phyloP scores from a whole-genome alignment of 2,888 invertebrate species.

The Brassicogethes aeneus region DNA sequence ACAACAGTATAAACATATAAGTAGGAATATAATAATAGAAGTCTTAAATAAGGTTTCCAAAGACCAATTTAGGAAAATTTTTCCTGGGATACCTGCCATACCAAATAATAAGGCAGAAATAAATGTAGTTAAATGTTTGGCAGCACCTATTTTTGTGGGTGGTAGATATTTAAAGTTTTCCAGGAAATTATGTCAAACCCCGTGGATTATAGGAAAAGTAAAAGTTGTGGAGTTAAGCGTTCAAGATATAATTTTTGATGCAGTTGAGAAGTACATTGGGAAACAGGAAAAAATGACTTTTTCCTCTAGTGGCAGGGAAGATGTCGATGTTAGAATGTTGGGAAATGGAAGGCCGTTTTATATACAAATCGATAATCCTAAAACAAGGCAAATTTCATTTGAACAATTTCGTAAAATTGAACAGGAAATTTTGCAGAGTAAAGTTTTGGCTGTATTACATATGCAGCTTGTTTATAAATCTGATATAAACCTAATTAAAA shows the following conservation, averaged over 20 bases:
- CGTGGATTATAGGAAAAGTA: slow-evolving; percentile 80
- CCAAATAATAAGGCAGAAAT: slow-evolving; percentile 40
- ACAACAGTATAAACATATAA: slow-evolving; percentile 46
- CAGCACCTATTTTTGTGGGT: slow-evolving; percentile 56
- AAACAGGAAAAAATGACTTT: slow-evolving; percentile 48
- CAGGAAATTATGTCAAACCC: slow-evolving; percentile 82
- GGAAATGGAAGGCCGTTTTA: slow-evolving; percentile 91
- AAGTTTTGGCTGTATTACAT: slow-evolving; percentile 51
- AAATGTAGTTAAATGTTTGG: slow-evolving; percentile 46
- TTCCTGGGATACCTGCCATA: slow-evolving; percentile 45
- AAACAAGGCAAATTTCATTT: slow-evolving; percentile 43
- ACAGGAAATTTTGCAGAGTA: slow-evolving; percentile 45
- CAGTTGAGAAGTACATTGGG: slow-evolving; percentile 53
- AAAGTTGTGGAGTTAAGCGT: slow-evolving; percentile 79
- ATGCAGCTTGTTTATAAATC: slow-evolving; percentile 57
- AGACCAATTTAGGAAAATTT: slow-evolving; percentile 44
- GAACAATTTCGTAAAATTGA: slow-evolving; percentile 49
- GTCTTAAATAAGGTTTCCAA: too few relatives aligned
- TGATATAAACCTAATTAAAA: slow-evolving; percentile 52
- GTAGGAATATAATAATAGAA: slow-evolving; percentile 56
- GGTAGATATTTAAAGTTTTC: slow-evolving; percentile 79
- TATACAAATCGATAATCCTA: slow-evolving; percentile 70
- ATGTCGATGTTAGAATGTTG: slow-evolving; percentile 92
- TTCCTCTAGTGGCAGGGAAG: slow-evolving; percentile 89
- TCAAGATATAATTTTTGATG: slow-evolving; percentile 75